phyloP scores from a whole-genome alignment of 2,888 invertebrate genomes.

The Hetaerina titia region DNA sequence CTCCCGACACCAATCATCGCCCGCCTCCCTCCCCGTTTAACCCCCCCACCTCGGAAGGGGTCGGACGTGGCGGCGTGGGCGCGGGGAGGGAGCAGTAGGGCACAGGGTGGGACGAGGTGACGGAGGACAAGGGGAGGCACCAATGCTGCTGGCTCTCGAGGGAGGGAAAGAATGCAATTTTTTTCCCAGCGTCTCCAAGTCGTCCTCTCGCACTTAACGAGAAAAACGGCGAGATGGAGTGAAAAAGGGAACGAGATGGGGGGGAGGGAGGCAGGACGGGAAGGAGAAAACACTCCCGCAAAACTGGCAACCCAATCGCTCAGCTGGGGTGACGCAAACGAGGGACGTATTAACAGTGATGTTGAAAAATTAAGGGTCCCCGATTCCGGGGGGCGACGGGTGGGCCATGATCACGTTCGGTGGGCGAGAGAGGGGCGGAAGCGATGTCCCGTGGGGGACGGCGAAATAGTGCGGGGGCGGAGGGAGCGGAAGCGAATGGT shows the following conservation, averaged over 20 bases:
- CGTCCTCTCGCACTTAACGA: constrained; percentile 49
- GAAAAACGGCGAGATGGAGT: constrained; percentile 49
- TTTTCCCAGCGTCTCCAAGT: constrained; percentile 24
- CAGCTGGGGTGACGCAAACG: constrained; percentile 54
- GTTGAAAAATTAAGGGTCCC: constrained; percentile 55
- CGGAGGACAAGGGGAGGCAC: background rate
- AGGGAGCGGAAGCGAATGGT: too few relatives aligned
- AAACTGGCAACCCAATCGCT: constrained; percentile 65
- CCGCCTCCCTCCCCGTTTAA: background rate
- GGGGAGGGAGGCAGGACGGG: background rate
- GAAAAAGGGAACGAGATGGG: background rate
- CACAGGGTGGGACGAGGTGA: background rate
- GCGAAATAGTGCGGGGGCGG: too few relatives aligned
- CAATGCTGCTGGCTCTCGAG: background rate
- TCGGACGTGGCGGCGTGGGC: background rate
- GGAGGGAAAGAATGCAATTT: constrained; percentile 46
- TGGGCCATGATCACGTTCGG: too few relatives aligned
- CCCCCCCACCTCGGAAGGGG: background rate
- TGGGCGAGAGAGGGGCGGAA: too few relatives aligned
- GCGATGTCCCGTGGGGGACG: too few relatives aligned
- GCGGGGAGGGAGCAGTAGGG: background rate
- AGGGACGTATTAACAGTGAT: constrained; percentile 62
- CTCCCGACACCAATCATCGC: background rate
- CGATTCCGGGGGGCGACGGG: background rate
- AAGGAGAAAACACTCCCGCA: background rate